Conservation (phyloP, 2,888 invertebrate genomes). For the Herminia tarsipennalis region DNA sequence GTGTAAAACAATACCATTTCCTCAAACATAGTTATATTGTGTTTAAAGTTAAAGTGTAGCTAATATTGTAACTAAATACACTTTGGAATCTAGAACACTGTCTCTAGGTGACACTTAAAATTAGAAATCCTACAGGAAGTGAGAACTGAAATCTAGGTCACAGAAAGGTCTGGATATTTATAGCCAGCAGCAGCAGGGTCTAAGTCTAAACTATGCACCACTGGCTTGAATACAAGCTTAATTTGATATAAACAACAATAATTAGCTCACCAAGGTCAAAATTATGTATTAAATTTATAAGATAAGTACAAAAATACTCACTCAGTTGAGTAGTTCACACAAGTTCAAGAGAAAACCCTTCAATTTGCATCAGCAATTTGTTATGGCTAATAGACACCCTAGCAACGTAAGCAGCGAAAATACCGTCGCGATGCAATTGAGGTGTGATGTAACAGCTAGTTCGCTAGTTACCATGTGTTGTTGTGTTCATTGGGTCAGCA, state of each 20-base stretch:
- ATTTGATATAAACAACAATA: slow-evolving; percentile 12
- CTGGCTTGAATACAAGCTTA: slow-evolving; percentile 8
- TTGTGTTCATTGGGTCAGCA: slow-evolving; percentile 80
- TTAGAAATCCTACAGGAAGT: slow-evolving; percentile 74
- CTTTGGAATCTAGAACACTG: slow-evolving; percentile 57
- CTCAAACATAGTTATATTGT: too few relatives aligned
- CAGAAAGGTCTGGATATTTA: slow-evolving; percentile 68
- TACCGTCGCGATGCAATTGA: slow-evolving; percentile 53
- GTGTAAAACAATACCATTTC: too few relatives aligned
- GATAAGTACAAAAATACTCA: slow-evolving; percentile 41
- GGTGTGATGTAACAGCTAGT: slow-evolving; percentile 78
- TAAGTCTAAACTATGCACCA: slow-evolving; percentile 22
- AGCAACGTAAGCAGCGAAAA: slow-evolving; percentile 66
- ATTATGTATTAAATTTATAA: slow-evolving; percentile 5
- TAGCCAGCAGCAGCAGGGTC: slow-evolving; percentile 42
- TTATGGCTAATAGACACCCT: slow-evolving; percentile 63
- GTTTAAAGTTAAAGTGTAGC: too few relatives aligned
- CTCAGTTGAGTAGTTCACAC: slow-evolving; percentile 34
- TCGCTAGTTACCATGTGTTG: slow-evolving; percentile 76
- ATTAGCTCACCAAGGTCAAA: slow-evolving; percentile 24
- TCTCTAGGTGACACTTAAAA: slow-evolving; percentile 68
- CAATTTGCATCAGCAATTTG: slow-evolving; percentile 47
- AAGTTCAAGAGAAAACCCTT: slow-evolving; percentile 19
- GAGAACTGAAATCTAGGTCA: slow-evolving; percentile 69
- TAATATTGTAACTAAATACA: slow-evolving; percentile 28